A percentile compares a stretch with the other conserved stretches of the same genome.
phyloP scores from a whole-genome alignment of 2,888 invertebrate species.

The Dryomyza anilis region DNA sequence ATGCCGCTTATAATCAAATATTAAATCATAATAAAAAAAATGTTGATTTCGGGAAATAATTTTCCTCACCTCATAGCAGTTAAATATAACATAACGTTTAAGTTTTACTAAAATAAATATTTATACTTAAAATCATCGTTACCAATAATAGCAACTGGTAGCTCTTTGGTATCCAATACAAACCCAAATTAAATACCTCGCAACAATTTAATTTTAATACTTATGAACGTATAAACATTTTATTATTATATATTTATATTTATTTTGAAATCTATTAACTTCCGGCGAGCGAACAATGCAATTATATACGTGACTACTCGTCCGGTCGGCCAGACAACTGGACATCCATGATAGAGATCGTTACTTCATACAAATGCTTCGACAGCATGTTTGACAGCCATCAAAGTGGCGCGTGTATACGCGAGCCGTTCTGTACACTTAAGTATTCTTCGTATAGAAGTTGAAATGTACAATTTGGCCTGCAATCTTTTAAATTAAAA shows the following conservation, averaged over 20 bases:
- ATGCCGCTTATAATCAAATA: too few relatives aligned
- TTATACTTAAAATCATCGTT: too few relatives aligned
- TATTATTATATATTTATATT: too few relatives aligned
- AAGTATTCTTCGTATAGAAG: neutral
- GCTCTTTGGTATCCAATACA: neutral
- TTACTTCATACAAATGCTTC: conserved; percentile 20
- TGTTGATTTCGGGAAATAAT: too few relatives aligned
- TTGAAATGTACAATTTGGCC: neutral
- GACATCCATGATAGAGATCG: too few relatives aligned
- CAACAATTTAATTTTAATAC: neutral
- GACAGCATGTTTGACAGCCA: conserved; percentile 50
- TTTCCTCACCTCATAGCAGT: too few relatives aligned
- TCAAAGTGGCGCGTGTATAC: conserved; percentile 43
- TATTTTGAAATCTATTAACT: conserved; percentile 46
- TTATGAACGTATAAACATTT: too few relatives aligned
- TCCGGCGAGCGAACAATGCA: conserved; percentile 35
- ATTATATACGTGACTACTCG: conserved; percentile 48
- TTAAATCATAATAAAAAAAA: too few relatives aligned
- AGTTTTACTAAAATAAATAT: too few relatives aligned
- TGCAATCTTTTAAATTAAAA: conserved; percentile 34
- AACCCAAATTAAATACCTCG: neutral
- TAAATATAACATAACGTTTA: too few relatives aligned
- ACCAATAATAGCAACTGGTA: too few relatives aligned
- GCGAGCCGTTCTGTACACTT: conserved; percentile 26
- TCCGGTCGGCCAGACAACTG: conserved; percentile 21